Evolutionary conservation across 2,888 invertebrate genomes (phyloP).

Genomic region (Meloe dianella): DNA sequence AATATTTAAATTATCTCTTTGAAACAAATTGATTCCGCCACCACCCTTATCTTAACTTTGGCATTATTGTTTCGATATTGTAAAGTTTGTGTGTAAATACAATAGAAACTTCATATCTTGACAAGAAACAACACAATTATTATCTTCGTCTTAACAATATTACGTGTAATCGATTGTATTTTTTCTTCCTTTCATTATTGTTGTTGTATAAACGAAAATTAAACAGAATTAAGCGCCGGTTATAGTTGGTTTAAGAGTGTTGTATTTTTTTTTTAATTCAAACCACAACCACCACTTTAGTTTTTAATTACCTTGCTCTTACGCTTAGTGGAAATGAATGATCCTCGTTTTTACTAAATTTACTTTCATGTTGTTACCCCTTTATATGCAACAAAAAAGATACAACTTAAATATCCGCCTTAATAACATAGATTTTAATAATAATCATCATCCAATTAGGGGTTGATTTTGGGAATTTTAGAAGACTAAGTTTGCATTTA

Average conservation of each 20-base stretch:
- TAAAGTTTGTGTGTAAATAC: background rate
- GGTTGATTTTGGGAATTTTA: too few species aligned
- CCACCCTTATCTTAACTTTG: background rate
- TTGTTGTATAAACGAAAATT: background rate
- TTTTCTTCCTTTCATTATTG: background rate
- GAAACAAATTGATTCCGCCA: background rate
- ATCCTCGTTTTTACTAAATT: slow-evolving; percentile 4
- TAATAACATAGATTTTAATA: too few species aligned
- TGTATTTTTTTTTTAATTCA: background rate
- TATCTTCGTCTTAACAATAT: background rate
- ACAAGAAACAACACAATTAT: background rate
- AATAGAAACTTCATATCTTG: background rate
- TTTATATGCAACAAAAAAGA: too few species aligned
- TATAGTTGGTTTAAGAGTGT: background rate
- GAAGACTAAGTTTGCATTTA: too few species aligned
- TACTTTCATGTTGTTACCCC: background rate
- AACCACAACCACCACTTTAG: background rate
- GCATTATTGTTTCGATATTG: background rate
- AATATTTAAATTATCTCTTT: background rate
- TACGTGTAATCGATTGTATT: background rate
- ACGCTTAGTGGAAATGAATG: background rate
- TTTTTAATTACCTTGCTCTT: slow-evolving; percentile 9
- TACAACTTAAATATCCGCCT: too few species aligned
- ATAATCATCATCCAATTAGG: background rate
- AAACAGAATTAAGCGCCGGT: background rate